A percentile compares a stretch with the other conserved stretches of the same genome.
These are phyloP conservation scores for Xenotilapia caudafasciata DNA, from an alignment of 2,113 vertebrate species.

Conservation along the genomic window DNA sequence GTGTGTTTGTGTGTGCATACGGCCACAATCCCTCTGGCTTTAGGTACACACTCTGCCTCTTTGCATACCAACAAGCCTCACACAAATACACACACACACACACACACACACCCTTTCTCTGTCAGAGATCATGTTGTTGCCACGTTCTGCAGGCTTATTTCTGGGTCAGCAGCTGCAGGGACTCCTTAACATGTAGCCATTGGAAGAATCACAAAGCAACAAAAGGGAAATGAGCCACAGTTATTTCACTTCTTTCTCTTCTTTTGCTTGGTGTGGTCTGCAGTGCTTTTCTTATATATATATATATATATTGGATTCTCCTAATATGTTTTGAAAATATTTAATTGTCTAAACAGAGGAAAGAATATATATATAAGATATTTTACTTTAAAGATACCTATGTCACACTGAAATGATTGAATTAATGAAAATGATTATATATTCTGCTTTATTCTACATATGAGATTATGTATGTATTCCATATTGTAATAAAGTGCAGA, in stretches of 20 bases:
- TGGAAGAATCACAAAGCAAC: background rate
- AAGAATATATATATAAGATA: background rate
- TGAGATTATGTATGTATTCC: background rate
- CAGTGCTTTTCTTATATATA: background rate
- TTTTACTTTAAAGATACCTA: background rate
- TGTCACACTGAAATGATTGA: background rate
- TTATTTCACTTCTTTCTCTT: background rate
- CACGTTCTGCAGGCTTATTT: slow-evolving; percentile 30
- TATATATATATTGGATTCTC: background rate
- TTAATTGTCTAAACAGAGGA: background rate
- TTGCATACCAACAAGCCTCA: slow-evolving; percentile 22
- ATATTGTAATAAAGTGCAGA: background rate
- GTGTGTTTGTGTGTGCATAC: background rate
- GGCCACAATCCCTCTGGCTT: slow-evolving; percentile 32
- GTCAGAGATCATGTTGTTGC: slow-evolving; percentile 31
- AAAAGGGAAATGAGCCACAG: background rate
- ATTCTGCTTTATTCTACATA: background rate
- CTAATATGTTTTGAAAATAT: background rate
- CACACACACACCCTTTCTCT: background rate
- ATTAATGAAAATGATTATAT: background rate
- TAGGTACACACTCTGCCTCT: background rate
- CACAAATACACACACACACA: background rate
- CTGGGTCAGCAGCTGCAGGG: slow-evolving; percentile 44
- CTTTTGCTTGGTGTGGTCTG: background rate
- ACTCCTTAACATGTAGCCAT: slow-evolving; percentile 8